Base-by-base conservation (phyloP, 2,113 vertebrate genomes). In the Crotophaga sulcirostris region DNA sequence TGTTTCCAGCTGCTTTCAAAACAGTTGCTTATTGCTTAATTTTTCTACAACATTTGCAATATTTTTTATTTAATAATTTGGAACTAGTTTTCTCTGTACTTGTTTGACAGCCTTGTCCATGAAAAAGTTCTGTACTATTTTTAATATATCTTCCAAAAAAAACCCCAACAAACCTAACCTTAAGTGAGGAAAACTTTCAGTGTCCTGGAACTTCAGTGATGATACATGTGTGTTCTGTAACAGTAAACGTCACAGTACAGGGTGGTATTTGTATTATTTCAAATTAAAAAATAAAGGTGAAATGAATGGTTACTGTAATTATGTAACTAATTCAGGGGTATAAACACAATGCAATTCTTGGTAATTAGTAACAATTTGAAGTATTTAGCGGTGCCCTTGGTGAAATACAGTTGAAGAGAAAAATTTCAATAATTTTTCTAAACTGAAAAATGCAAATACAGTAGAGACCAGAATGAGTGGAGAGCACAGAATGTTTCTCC, bases 41-140 rank as follows among this genome's bases (percentile, higher is more conserved):
- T 40, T 73, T 90, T 78, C 34, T 62, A 91, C 29, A 44, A 1
- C 70, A 23, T 34, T 72, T 19, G 28, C 44, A 56, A 11, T 25
- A 31, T 49, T 91, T n/a, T 92, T 92, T 90, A 54, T 86, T 67
- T 67, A 70, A 72, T 68, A 31, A 18, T 87, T 92, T 67, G 44
- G 52, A 42, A 91, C 33, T 77, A 70, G 3, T 26, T 78, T 78
- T 74, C 38, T 70, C 26, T 77, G 70, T 51, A 33, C 10, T 60
- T 63, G 67, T 19, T 78, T 70, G 47, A 67, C 52, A 38, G 10
- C 29, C 77, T 69, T 94, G 34, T 76, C 21, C 45, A 69, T 54
- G 36, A 56, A 55, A 42, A 62, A n/a, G 4, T 72, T 91, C 14
- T 82, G 16, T 84, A 40, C 23, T 78, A 0, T 63, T 89, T 95